phyloP scores from a whole-genome alignment of 2,113 vertebrate species.

The Megaleporinus macrocephalus region DNA sequence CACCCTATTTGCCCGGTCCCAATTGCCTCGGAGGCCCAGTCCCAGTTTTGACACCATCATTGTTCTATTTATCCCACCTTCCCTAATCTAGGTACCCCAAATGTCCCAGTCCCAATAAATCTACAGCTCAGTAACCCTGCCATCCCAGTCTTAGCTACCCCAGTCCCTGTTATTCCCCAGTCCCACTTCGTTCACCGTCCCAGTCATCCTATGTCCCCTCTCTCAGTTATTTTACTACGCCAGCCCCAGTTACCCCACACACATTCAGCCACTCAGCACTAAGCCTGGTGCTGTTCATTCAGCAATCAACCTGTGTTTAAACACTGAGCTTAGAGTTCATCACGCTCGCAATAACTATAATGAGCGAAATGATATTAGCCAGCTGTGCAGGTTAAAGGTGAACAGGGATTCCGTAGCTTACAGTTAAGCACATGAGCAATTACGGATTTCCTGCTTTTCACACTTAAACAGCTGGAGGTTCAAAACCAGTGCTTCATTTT shows the following conservation, averaged over 20 bases:
- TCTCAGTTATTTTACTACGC: neutral
- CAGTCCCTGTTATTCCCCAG: neutral
- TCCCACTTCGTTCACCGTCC: neutral
- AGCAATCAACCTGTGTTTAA: conserved; percentile 2
- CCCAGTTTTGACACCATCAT: no score
- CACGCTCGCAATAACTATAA: neutral
- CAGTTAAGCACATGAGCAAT: neutral
- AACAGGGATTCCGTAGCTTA: neutral
- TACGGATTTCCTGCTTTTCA: neutral
- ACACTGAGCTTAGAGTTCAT: conserved; percentile 19
- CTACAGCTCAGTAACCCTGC: no score
- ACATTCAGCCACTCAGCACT: neutral
- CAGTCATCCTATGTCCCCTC: neutral
- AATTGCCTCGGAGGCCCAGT: no score
- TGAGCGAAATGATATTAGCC: conserved; percentile 6
- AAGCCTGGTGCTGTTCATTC: neutral
- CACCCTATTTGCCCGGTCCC: no score
- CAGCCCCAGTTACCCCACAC: no score
- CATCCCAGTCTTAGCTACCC: neutral
- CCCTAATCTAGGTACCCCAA: no score
- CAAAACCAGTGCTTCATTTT: no score
- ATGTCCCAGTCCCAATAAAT: no score
- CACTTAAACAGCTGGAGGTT: neutral
- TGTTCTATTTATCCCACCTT: no score
- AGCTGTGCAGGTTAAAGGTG: conserved; percentile 6